Evolutionary conservation across 2,113 vertebrate species (phyloP).

Genomic region (Cathartes aura): DNA sequence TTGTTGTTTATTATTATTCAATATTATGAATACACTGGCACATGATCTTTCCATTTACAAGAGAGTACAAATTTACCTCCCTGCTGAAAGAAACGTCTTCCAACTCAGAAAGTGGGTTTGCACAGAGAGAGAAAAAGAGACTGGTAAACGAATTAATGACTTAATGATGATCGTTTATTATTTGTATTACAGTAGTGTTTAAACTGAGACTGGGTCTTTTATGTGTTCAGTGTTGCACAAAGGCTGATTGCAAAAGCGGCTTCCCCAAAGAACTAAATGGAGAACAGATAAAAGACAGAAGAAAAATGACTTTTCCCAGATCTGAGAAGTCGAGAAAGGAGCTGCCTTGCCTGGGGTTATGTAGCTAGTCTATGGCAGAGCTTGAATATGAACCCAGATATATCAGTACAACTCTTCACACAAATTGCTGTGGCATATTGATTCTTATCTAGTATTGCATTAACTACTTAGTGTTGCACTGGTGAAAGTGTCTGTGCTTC

Average conservation of each 20-base stretch:
- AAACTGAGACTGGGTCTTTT: neutral
- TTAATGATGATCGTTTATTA: slow-evolving; percentile 55
- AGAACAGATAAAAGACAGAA: neutral
- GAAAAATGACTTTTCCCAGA: neutral
- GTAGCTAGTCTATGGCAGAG: neutral
- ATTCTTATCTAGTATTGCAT: neutral
- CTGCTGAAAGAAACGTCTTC: neutral
- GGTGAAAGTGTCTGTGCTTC: neutral
- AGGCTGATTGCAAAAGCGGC: neutral
- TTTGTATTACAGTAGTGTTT: neutral
- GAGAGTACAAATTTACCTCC: neutral
- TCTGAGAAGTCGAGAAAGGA: neutral
- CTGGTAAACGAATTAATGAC: neutral
- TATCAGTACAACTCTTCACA: neutral
- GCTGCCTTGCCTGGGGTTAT: neutral
- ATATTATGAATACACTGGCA: neutral
- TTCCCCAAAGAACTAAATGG: neutral
- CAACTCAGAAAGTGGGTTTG: neutral
- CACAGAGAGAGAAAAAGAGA: neutral
- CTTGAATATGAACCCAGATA: neutral
- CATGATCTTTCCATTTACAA: neutral
- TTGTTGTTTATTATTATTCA: neutral
- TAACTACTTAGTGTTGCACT: neutral
- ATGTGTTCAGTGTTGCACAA: neutral
- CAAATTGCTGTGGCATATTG: neutral